phyloP scores from a whole-genome alignment of 2,113 vertebrate species.

The Vulpes ferrilata region DNA sequence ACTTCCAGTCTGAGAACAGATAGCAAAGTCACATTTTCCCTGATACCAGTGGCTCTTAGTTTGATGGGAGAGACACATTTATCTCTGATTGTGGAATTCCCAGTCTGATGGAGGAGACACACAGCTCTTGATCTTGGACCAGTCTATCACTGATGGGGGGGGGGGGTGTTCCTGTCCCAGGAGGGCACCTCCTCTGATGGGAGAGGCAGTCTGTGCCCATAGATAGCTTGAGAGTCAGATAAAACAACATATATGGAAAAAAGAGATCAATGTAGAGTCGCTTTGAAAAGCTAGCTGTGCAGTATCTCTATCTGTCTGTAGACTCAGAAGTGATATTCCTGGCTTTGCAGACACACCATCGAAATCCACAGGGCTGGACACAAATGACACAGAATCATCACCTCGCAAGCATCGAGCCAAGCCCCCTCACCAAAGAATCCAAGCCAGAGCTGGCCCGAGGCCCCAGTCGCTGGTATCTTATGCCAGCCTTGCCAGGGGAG shows the following conservation, averaged over 20 bases:
- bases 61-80: not conserved
- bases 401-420: conserved; percentile 73
- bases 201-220: not conserved
- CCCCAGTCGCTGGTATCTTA: conserved; percentile 56
- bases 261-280: not conserved
- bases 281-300: conserved; percentile 12
- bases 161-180: not conserved
- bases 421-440: conserved; percentile 29
- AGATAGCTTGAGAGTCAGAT: conserved; percentile 49
- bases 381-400: conserved; percentile 72
- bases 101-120: not conserved
- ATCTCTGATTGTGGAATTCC: not conserved
- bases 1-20: not conserved
- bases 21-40: not conserved
- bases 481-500: conserved; percentile 87
- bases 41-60: not conserved
- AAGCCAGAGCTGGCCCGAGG: conserved; percentile 60
- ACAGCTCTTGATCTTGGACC: not conserved
- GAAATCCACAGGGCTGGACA: conserved; percentile 73
- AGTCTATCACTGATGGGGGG: not conserved
- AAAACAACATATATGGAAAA: not conserved
- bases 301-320: conserved; percentile 22
- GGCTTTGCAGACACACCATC: conserved; percentile 52
- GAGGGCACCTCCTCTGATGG: not conserved
- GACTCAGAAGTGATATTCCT: conserved; percentile 55